Percentiles rank a stretch among this genome's conserved stretches.
These are phyloP conservation scores for Limnephilus rhombicus DNA, from an alignment of 2,888 invertebrate species.

Conservation along the genomic window DNA sequence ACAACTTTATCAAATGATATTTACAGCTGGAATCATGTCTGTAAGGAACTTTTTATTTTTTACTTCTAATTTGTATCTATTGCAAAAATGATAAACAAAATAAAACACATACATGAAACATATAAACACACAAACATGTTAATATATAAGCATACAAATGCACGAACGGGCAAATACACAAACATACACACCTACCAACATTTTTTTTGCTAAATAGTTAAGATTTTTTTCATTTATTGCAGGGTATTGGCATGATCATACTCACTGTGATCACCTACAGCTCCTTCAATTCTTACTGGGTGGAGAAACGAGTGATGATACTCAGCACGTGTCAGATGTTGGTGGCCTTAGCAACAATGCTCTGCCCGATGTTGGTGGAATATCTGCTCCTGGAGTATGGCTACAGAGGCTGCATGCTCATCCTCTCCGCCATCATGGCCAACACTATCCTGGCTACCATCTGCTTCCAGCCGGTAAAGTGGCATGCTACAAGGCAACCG, in stretches of 20 bases:
- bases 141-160: neutral
- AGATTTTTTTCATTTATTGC: neutral
- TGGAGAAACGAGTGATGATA: conserved; percentile 78
- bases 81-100: too few relatives aligned
- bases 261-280: conserved; percentile 81
- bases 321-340: conserved; percentile 81
- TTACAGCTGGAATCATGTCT: conserved; percentile 79
- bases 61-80: neutral
- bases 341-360: conserved; percentile 79
- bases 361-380: conserved; percentile 79
- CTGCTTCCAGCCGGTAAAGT: conserved; percentile 63
- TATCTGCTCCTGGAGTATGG: conserved; percentile 77
- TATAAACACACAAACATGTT: too few relatives aligned
- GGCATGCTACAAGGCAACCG: conserved; percentile 45
- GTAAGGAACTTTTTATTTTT: neutral
- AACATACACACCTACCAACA: conserved; percentile 75
- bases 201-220: conserved; percentile 69
- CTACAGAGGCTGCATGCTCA: conserved; percentile 80
- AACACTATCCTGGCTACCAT: conserved; percentile 80
- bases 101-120: too few relatives aligned
- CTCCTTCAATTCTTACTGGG: conserved; percentile 81
- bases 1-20: conserved; percentile 80
- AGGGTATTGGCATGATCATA: conserved; percentile 81
- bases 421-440: conserved; percentile 79
- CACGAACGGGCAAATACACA: conserved; percentile 67